Base-by-base conservation (phyloP, 2,113 vertebrate species). In the Capricornis sumatraensis region DNA sequence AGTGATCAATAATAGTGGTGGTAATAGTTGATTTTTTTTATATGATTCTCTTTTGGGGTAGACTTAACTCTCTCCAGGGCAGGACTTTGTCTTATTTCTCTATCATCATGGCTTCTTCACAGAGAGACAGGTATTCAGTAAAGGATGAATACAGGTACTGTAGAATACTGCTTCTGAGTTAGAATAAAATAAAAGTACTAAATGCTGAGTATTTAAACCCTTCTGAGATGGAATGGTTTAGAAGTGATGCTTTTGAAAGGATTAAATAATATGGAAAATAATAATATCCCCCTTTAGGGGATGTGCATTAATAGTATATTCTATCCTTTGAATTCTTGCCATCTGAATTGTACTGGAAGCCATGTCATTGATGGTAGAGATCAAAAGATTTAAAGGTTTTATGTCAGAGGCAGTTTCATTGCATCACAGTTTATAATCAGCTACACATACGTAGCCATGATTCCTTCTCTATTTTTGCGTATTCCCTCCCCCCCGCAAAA, bases 11-110 rank as follows among this genome's bases (percentile, higher is more conserved):
- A 88, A 50, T 82, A 90, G 47, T 5, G 15, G 4, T 79, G 28
- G 16, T 52, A 58, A 53, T 45, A 52, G 47, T 25, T 93, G 74
- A 6, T 94, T 55, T 10, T 53, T 88, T n/a, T 33, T 9, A 33
- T 6, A 15, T 6, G 45, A 33, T 81, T 94, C 10, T 91, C 30
- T 95, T 89, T 95, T 12, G 1, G 47, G 13, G 58, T 89, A 89
- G 16, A 86, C 15, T 97, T 93, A 60, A 81, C 88, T 95, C 85
- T 98, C 23, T 94, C 10, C 7, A 93, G 50, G 45, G 50, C 17
- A 71, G n/a, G 16, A 52, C 33, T 88, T 93, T 84, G 67, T 89
- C 53, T 92, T 64, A 13, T 50, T 92, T 79, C 28, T 67, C 3
- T 89, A 2, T 83, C 25, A 52, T 7, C 7, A 8, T 64, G 58